Evolutionary conservation across 2,113 vertebrate genomes (phyloP).

Genomic region (Archilochus colubris): DNA sequence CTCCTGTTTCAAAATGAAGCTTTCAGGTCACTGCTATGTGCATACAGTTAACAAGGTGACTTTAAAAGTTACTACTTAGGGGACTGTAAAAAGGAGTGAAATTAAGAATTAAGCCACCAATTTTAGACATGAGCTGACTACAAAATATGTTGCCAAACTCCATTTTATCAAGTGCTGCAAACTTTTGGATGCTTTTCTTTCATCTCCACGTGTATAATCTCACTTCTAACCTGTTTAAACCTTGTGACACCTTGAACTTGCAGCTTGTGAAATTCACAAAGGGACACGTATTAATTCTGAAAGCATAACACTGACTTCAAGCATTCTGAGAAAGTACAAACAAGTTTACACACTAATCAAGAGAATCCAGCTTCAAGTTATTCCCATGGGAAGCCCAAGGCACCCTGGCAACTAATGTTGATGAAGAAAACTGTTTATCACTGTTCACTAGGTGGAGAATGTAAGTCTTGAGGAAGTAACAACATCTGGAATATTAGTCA

Average conservation of each 20-base stretch:
- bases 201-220: neutral
- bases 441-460: neutral
- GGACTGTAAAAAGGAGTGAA: neutral
- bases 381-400: neutral
- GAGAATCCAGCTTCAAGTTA: neutral
- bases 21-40: neutral
- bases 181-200: neutral
- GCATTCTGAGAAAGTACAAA: neutral
- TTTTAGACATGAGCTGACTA: neutral
- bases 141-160: neutral
- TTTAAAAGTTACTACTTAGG: neutral
- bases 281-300: neutral
- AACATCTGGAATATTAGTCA: constrained; percentile 7
- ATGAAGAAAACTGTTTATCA: neutral
- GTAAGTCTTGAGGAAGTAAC: neutral
- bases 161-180: neutral
- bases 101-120: neutral
- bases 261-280: neutral
- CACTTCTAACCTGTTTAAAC: neutral
- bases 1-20: neutral
- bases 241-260: neutral
- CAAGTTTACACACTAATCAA: neutral
- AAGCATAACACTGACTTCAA: neutral
- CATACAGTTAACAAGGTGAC: neutral
- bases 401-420: neutral